Evolutionary conservation across 2,113 vertebrate species (phyloP).

Genomic region (Campylomormyrus tamandua): DNA sequence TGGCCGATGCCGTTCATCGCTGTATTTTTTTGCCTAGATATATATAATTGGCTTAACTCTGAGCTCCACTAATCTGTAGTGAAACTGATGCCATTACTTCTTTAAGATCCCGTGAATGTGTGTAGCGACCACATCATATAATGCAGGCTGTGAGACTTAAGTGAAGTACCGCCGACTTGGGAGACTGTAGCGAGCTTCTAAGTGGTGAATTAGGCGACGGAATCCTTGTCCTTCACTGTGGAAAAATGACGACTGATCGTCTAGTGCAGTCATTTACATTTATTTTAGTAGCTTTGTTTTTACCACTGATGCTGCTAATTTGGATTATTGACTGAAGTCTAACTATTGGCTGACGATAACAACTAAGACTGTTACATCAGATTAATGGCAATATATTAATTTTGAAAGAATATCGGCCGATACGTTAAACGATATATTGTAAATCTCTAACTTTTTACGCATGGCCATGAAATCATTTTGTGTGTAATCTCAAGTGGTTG

Average conservation of each 20-base stretch:
- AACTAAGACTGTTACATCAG: neutral
- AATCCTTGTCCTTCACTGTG: neutral
- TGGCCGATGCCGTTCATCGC: neutral
- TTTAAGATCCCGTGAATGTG: neutral
- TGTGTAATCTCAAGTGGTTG: neutral
- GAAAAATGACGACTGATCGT: neutral
- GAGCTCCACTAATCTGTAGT: neutral
- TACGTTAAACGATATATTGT: neutral
- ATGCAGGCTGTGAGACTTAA: neutral
- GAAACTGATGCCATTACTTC: neutral
- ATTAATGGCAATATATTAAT: neutral
- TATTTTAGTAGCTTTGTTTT: neutral
- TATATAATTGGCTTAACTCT: neutral
- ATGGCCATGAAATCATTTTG: neutral
- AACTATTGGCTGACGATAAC: neutral
- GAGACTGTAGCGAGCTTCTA: neutral
- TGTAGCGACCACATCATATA: neutral
- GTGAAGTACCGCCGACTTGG: neutral
- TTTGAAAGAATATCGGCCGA: neutral
- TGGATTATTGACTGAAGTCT: neutral
- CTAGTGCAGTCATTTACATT: neutral
- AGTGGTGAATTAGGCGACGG: neutral
- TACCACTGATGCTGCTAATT: neutral
- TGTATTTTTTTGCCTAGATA: neutral
- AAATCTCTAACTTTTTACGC: neutral